Conservation (phyloP, 2,113 vertebrate genomes). For the Chamaea fasciata region DNA sequence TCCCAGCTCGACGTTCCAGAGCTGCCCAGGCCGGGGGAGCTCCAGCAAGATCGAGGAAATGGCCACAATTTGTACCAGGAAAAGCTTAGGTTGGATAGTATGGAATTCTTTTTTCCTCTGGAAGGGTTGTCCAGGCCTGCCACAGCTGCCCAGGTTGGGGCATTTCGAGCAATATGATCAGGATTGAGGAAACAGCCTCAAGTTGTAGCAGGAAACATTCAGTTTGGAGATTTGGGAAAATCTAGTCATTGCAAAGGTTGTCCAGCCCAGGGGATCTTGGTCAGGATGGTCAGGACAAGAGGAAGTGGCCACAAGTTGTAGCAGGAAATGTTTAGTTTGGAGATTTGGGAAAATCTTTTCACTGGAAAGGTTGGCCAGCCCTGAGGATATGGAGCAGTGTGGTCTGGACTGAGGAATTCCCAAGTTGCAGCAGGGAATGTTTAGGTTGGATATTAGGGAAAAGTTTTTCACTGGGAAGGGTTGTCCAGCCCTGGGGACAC, state of each 20-base stretch:
- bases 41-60: fast-evolving
- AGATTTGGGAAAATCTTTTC: too few relatives aligned
- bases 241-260: too few relatives aligned
- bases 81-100: not conserved
- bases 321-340: too few relatives aligned
- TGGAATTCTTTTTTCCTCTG: too few relatives aligned
- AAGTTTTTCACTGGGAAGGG: not conserved
- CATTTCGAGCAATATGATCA: not conserved
- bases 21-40: fast-evolving
- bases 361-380: not conserved
- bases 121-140: not conserved
- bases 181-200: not conserved
- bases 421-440: fast-evolving
- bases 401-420: not conserved
- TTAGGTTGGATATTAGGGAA: not conserved
- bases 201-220: too few relatives aligned
- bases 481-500: too few relatives aligned
- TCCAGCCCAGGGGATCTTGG: too few relatives aligned
- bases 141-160: not conserved
- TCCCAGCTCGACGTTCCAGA: not conserved
- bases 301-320: too few relatives aligned
- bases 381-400: not conserved
- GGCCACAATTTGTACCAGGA: fast-evolving
- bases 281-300: too few relatives aligned
- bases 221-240: not conserved